A percentile compares a stretch with the other conserved stretches of the same genome.
Conservation (phyloP, 1,140 invertebrate species). For the Coelopa frigida region DNA sequence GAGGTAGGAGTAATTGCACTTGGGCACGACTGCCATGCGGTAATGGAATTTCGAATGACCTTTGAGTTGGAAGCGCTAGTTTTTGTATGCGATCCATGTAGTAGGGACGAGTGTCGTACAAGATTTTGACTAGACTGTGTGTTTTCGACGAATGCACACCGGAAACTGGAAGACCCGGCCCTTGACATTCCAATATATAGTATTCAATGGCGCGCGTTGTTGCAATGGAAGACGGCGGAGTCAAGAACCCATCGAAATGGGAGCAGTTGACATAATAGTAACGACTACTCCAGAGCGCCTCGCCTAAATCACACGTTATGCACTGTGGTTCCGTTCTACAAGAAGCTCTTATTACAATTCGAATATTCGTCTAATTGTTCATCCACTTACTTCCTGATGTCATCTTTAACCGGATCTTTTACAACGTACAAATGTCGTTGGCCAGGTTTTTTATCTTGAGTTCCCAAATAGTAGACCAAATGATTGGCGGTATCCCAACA, state of each 20-base stretch:
- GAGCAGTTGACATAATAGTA: constrained; percentile 72
- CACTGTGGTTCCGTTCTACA: constrained; percentile 60
- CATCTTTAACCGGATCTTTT: constrained; percentile 60
- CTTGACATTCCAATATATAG: constrained; percentile 72
- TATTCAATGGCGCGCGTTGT: constrained; percentile 53
- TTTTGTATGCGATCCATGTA: constrained; percentile 56
- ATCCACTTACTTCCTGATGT: constrained; percentile 52
- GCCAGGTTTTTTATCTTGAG: constrained; percentile 70
- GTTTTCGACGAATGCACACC: constrained; percentile 60
- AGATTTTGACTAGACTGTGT: constrained; percentile 62
- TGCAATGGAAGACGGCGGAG: constrained; percentile 45
- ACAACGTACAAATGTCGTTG: constrained; percentile 81
- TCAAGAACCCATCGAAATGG: constrained; percentile 66
- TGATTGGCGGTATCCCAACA: constrained; percentile 79
- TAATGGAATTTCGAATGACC: constrained; percentile 69
- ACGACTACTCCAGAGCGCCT: constrained; percentile 62
- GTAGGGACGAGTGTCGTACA: constrained; percentile 68
- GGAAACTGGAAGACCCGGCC: constrained; percentile 68
- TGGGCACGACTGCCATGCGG: constrained; percentile 69
- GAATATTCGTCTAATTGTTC: too few species aligned
- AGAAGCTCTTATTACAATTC: too few species aligned
- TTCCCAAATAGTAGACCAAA: constrained; percentile 76
- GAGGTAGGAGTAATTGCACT: constrained; percentile 71
- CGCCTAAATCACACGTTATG: constrained; percentile 68
- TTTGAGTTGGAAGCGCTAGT: constrained; percentile 64